Percentiles rank a stretch among this genome's conserved stretches.
These are phyloP conservation scores for Trachelus troglodyta DNA, from an alignment of 2,888 invertebrate species.

Conservation along the genomic window DNA sequence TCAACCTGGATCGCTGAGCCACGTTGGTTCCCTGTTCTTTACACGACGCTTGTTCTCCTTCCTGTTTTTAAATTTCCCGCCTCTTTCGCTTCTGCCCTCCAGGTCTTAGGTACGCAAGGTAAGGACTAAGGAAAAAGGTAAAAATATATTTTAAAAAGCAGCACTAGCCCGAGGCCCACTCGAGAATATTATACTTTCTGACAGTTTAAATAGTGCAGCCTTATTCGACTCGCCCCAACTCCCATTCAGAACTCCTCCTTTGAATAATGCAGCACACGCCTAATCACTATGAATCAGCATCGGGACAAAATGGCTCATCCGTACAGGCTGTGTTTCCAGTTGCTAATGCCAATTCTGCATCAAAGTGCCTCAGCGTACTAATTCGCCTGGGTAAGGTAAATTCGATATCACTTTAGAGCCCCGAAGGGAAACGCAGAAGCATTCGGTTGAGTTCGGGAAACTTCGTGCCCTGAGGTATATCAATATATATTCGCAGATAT, in stretches of 20 bases:
- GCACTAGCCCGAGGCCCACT: conserved; percentile 5
- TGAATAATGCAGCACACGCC: conserved; percentile 47
- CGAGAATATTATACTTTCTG: conserved; percentile 23
- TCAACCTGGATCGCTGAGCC: not conserved
- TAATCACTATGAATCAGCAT: conserved; percentile 47
- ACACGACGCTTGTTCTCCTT: not conserved
- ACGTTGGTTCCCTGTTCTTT: not conserved
- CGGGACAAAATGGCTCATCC: conserved; percentile 34
- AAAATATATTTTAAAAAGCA: conserved; percentile 1
- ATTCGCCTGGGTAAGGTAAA: not conserved
- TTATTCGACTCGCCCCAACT: conserved; percentile 26
- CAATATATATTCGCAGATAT: not conserved
- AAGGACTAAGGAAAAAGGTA: not conserved
- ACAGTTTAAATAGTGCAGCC: conserved; percentile 31
- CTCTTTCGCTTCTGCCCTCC: not conserved
- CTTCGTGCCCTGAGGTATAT: not conserved
- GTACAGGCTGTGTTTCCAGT: not conserved
- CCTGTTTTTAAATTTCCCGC: not conserved
- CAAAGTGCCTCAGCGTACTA: not conserved
- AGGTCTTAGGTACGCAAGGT: not conserved
- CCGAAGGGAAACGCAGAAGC: not conserved
- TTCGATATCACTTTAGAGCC: not conserved
- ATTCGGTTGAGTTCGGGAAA: not conserved
- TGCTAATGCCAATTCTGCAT: not conserved
- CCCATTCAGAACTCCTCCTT: conserved; percentile 5